Evolutionary conservation across 2,888 invertebrate genomes (phyloP), one percentile per base, ranked within the genome.

Genomic region (Himalopsyche anomala): DNA sequence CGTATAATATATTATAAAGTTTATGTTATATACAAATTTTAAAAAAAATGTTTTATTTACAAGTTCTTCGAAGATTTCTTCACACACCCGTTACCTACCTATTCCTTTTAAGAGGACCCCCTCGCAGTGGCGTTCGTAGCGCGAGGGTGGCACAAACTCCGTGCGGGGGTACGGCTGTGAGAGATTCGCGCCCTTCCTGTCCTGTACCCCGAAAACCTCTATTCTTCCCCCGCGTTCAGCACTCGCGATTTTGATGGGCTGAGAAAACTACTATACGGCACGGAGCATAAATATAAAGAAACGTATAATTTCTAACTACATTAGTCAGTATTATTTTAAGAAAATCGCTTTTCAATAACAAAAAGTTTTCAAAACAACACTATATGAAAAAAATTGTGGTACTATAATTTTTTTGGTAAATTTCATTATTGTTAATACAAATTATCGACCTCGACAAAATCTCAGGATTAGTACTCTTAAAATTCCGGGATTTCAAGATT

Each of bases 131-230:
- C 80, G 45, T 62, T 56, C 45, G 80, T 62, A 80, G 80, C 56
- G 84, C 80, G 80, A 84, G 81, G 56, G 80, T 45, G 84, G 84
- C 45, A 51, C 28, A 80, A 56, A 80, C 56, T 40, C 51, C 40
- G 56, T 19, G 80, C 54, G 80, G 38, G 69, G 84, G 84, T 38
- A 38, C 15, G 15, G 28, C 74, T 74, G 74, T 36, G 74, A 74
- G 74, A 74, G 74, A 74, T 74, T 74, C 74, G 74, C 74, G 74
- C 74, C 74, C 74, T 74, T 74, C 74, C 74, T 74, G 74, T 74
- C 74, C 74, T 74, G 74, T 36, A 74, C 74, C 74, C 74, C 74
- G 74, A 74, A 74, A 36, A 36, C 74, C 74, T 38, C 74, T 74
- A 12, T 15, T 36, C 74, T 28, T 62, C 74, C 36, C 74, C 74